A percentile compares a stretch with the other conserved stretches of the same genome.
phyloP scores from a whole-genome alignment of 2,113 vertebrate genomes.

The Stomatorhinus ivindoensis region DNA sequence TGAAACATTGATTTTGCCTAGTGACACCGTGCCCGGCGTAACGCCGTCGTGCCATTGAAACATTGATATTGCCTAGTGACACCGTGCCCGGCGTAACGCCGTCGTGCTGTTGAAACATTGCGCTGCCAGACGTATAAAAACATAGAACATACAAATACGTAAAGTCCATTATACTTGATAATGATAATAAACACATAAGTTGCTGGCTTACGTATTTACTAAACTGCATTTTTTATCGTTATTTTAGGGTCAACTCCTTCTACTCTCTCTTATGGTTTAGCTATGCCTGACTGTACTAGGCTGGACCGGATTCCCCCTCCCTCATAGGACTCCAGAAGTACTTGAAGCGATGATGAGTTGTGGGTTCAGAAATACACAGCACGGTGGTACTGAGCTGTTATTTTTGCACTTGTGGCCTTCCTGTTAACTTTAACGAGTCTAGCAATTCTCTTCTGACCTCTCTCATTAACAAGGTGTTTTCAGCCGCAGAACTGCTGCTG shows the following conservation, averaged over 20 bases:
- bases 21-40: too few relatives aligned
- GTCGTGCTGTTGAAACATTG: too few relatives aligned
- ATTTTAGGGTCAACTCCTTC: not conserved
- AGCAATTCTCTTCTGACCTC: not conserved
- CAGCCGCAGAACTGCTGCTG: not conserved
- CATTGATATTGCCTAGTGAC: too few relatives aligned
- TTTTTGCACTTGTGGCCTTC: not conserved
- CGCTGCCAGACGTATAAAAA: not conserved
- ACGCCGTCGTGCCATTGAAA: too few relatives aligned
- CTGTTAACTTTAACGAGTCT: not conserved
- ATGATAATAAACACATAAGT: not conserved
- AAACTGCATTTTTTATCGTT: not conserved
- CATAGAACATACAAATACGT: not conserved
- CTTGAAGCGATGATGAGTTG: not conserved
- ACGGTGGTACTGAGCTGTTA: not conserved
- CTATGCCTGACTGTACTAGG: not conserved
- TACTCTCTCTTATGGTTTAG: not conserved
- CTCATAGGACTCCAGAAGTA: not conserved
- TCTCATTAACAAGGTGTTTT: not conserved
- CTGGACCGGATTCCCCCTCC: not conserved
- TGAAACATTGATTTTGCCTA: too few relatives aligned
- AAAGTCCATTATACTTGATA: not conserved
- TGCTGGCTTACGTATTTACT: not conserved
- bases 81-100: too few relatives aligned
- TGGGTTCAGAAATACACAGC: not conserved